Conservation (phyloP, 2,113 vertebrate species). For the Empidonax alnorum region DNA sequence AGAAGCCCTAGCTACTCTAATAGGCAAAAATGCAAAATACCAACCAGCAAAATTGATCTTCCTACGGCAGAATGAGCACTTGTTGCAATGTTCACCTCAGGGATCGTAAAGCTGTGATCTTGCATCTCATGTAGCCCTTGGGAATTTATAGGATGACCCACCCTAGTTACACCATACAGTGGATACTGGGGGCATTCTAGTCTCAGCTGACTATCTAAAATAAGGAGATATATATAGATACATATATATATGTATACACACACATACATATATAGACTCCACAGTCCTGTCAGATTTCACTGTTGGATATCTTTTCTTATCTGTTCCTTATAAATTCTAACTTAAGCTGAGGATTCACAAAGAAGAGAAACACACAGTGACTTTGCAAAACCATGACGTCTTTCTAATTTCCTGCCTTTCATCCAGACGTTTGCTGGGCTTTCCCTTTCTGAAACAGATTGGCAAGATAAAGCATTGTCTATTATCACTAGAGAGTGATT, state of each 20-base stretch:
- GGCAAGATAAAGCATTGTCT: not conserved
- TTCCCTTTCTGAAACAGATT: not conserved
- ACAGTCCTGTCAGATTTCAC: not conserved
- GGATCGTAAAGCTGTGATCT: not conserved
- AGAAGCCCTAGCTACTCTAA: not conserved
- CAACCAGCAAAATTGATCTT: not conserved
- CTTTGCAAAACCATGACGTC: not conserved
- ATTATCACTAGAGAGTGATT: not conserved
- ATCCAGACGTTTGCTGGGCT: not conserved
- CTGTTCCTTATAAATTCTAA: not conserved
- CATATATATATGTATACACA: not conserved
- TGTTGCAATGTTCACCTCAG: not conserved
- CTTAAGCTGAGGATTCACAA: not conserved
- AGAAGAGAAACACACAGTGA: not conserved
- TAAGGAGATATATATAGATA: not conserved
- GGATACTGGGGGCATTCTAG: not conserved
- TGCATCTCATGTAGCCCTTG: accelerated
- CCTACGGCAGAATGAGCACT: not conserved
- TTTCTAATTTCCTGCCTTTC: not conserved
- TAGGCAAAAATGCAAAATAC: not conserved
- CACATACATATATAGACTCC: not conserved
- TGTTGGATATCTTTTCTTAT: not conserved
- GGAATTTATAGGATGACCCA: not conserved
- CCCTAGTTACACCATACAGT: not conserved
- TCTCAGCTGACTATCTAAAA: not conserved